Evolutionary conservation across 2,888 invertebrate genomes (phyloP).

Genomic region (Dermolepida albohirtum): DNA sequence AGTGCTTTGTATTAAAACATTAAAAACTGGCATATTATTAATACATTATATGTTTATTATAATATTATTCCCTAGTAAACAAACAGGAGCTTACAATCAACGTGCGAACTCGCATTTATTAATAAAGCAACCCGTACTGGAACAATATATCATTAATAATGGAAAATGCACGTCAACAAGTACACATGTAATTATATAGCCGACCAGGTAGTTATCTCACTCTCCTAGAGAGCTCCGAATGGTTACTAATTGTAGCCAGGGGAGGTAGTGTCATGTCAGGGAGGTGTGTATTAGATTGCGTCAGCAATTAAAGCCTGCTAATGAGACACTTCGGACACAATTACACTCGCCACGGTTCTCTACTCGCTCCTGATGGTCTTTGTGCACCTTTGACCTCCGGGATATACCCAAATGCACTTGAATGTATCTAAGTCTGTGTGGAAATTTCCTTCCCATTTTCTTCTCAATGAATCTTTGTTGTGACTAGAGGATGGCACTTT

Average conservation of each 20-base stretch:
- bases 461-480: too few relatives aligned
- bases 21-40: too few relatives aligned
- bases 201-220: constrained; percentile 40
- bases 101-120: neutral
- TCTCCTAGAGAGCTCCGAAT: constrained; percentile 26
- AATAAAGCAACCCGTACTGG: neutral
- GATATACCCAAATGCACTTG: neutral
- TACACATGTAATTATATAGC: constrained; percentile 27
- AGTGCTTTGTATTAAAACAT: too few relatives aligned
- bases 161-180: constrained; percentile 10
- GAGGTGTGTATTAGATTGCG: constrained; percentile 63
- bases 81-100: constrained; percentile 4
- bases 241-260: constrained; percentile 44
- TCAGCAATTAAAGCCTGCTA: constrained; percentile 62
- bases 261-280: constrained; percentile 44
- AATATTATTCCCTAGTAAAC: constrained; percentile 1
- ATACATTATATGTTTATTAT: neutral
- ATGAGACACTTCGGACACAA: constrained; percentile 64
- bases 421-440: too few relatives aligned
- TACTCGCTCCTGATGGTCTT: constrained; percentile 27
- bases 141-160: constrained; percentile 29
- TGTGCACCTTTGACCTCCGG: constrained; percentile 1
- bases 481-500: too few relatives aligned
- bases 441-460: too few relatives aligned
- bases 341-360: constrained; percentile 59